Base-by-base conservation (phyloP, 2,113 vertebrate genomes). In the Passer domesticus region DNA sequence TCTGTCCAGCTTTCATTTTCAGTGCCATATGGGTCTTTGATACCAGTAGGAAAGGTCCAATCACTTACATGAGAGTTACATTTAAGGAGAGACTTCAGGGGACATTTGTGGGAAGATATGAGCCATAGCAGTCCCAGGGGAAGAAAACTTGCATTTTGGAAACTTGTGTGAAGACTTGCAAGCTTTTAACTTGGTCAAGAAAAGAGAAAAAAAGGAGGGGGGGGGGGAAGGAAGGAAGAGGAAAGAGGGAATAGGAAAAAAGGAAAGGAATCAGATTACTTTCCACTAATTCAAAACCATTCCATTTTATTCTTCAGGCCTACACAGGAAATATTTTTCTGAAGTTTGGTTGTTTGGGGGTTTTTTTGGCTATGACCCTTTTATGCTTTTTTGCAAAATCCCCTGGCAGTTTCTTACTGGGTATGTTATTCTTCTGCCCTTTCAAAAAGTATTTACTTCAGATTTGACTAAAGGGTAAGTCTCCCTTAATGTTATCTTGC, bases 11-110 rank as follows among this genome's bases (percentile, higher is more conserved):
- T 62, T 90, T 83, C 12, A 52, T 87, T 96, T 92, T 88, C 84
- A 89, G 59, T 94, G 91, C 87, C 96, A 90, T 95, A 91, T 84
- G 92, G 80, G 87, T 97, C 76, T 83, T 93, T 31, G 28, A 88
- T 94, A 89, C 79, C 92, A 81, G 82, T 87, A 91, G 87, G 55
- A 96, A 80, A 9, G 25, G 64, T 92, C 74, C 75, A 84, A 94
- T 89, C 62, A 91, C 77, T 95, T 92, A 86, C 33, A 82, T 19
- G 60, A 89, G 74, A 70, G 43, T 84, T 84, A 67, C 47, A 39
- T 70, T 87, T 59, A 59, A 91, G 78, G 60, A 52, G 82, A 93
- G 63, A 46, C 47, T 83, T 89, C 79, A 83, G 73, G 89, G 92
- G 78, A 90, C 55, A 55, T 87, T 87, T 83, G 39, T 56, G 17